phyloP scores from a whole-genome alignment of 1,140 invertebrate genomes.

The Drosophila persimilis region DNA sequence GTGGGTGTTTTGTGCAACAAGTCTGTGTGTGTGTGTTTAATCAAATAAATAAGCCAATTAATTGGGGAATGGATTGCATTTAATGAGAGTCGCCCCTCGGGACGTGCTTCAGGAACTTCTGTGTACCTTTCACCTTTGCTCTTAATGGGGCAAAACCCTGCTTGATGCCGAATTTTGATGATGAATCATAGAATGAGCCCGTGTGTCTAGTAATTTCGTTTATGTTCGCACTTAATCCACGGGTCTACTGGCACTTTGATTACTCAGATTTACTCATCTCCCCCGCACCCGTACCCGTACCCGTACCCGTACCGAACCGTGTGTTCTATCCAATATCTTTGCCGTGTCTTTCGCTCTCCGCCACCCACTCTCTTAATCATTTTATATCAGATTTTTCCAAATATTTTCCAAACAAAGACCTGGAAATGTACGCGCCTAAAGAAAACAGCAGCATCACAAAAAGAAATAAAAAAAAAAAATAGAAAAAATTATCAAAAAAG shows the following conservation, averaged over 20 bases:
- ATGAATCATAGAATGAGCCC: constrained; percentile 36
- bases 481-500: constrained; percentile 23
- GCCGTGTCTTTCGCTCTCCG: background rate
- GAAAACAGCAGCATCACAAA: constrained; percentile 62
- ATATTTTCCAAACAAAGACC: constrained; percentile 56
- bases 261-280: constrained; percentile 18
- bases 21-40: constrained; percentile 30
- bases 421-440: constrained; percentile 43
- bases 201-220: constrained; percentile 17
- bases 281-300: no score
- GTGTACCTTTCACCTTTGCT: constrained; percentile 13
- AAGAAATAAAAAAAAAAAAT: constrained; percentile 37
- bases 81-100: constrained; percentile 30
- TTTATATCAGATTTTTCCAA: constrained; percentile 47
- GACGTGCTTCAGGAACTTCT: background rate
- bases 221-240: constrained; percentile 40
- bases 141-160: constrained; percentile 27
- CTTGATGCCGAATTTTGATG: constrained; percentile 26
- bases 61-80: constrained; percentile 39
- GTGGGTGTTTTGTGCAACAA: constrained; percentile 36
- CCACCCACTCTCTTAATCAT: constrained; percentile 8
- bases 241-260: constrained; percentile 29
- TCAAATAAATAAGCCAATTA: constrained; percentile 43
- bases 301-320: background rate
- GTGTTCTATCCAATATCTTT: no score